phyloP scores from a whole-genome alignment of 1,140 invertebrate species.

The Drosophila kepulauana region DNA sequence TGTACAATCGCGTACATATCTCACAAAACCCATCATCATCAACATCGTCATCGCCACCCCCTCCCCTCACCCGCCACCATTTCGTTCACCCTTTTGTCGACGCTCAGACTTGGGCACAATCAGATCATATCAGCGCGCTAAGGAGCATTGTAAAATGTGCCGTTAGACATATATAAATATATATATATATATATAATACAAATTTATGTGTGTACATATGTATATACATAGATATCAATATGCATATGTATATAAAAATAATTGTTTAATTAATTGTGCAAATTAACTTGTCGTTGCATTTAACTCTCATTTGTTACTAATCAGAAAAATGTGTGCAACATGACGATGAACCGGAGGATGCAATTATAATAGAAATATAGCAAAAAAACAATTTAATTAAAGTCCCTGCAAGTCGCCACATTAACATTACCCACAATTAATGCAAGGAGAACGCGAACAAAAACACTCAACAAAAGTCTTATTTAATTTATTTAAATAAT shows the following conservation, averaged over 20 bases:
- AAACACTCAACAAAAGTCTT: slow-evolving; percentile 69
- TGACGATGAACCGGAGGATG: slow-evolving; percentile 4
- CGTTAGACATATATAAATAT: slow-evolving; percentile 31
- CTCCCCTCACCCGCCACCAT: not conserved
- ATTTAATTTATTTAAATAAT: slow-evolving; percentile 83
- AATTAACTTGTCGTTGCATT: slow-evolving; percentile 74
- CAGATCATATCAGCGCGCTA: slow-evolving; percentile 60
- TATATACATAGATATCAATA: slow-evolving; percentile 10
- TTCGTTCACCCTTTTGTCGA: not conserved
- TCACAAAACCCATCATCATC: slow-evolving; percentile 9
- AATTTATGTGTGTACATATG: slow-evolving; percentile 4
- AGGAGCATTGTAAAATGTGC: slow-evolving; percentile 44
- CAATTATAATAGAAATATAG: slow-evolving; percentile 11
- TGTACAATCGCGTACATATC: slow-evolving; percentile 34
- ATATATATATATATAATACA: slow-evolving; percentile 3
- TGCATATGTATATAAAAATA: slow-evolving; percentile 61
- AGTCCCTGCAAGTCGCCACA: slow-evolving; percentile 15
- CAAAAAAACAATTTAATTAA: slow-evolving; percentile 34
- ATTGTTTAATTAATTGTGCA: slow-evolving; percentile 81
- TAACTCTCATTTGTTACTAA: slow-evolving; percentile 81
- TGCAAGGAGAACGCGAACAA: slow-evolving; percentile 20
- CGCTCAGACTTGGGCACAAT: slow-evolving; percentile 7
- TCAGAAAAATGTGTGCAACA: slow-evolving; percentile 47
- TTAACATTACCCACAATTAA: slow-evolving; percentile 14
- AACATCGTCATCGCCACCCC: not conserved